Conservation (phyloP, 2,797 vertebrate species). For the Nothura maculosa region DNA sequence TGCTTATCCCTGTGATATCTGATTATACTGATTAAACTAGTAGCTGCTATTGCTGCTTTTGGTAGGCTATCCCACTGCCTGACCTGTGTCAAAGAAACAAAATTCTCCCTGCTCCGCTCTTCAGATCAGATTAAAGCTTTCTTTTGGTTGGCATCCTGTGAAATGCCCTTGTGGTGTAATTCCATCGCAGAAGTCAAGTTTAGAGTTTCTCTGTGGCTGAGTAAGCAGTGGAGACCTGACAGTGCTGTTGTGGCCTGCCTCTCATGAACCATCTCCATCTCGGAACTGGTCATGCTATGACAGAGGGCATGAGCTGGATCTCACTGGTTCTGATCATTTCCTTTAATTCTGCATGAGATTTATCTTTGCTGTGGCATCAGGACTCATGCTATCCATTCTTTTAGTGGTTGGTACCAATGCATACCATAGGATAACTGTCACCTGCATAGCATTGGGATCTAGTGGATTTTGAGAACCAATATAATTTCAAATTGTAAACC, state of each 20-base stretch:
- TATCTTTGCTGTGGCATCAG: not conserved
- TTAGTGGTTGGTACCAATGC: accelerated
- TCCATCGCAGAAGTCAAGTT: not conserved
- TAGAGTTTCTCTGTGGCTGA: not conserved
- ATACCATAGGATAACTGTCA: not conserved
- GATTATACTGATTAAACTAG: constrained; percentile 62
- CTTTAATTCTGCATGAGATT: not conserved
- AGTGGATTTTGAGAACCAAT: not conserved
- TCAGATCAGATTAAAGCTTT: not conserved
- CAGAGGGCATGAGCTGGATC: not conserved
- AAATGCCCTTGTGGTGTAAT: not conserved
- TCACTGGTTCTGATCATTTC: accelerated
- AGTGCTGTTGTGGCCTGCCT: not conserved
- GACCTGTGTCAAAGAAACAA: not conserved
- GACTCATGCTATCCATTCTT: not conserved
- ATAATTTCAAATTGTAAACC: not conserved
- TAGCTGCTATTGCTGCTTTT: not conserved
- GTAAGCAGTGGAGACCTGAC: accelerated
- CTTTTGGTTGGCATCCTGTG: not conserved
- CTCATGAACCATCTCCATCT: not conserved
- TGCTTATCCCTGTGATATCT: constrained; percentile 58
- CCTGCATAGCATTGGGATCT: not conserved
- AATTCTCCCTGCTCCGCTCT: not conserved
- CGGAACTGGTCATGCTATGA: not conserved
- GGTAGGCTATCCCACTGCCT: not conserved